phyloP scores from a whole-genome alignment of 2,797 vertebrate species.

The Novumbra hubbsi region DNA sequence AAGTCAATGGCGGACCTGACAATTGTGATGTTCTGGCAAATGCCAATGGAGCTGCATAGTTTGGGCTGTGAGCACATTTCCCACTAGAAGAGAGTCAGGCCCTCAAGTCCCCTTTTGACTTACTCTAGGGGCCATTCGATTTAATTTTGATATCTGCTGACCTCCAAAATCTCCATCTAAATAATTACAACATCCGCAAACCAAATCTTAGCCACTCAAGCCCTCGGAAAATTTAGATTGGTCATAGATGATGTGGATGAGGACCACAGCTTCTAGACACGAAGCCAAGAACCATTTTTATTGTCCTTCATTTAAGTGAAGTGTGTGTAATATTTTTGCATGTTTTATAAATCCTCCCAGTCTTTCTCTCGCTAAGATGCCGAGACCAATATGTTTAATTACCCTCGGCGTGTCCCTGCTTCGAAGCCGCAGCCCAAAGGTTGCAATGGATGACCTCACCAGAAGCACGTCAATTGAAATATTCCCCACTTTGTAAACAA shows the following conservation, averaged over 20 bases:
- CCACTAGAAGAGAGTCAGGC: no score
- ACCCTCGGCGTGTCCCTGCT: constrained; percentile 31
- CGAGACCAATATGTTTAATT: constrained; percentile 36
- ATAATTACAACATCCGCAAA: neutral
- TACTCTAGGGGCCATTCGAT: no score
- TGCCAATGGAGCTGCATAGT: no score
- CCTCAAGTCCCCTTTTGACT: no score
- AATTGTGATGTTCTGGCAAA: no score
- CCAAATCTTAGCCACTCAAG: neutral
- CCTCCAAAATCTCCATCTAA: neutral
- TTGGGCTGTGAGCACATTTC: no score
- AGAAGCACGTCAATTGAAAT: constrained; percentile 26
- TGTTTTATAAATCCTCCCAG: constrained; percentile 28
- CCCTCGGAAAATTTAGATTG: neutral
- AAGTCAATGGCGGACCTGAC: no score
- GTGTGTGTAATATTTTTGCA: constrained; percentile 27
- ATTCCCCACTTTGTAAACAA: constrained; percentile 39
- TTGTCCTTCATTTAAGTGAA: constrained; percentile 28
- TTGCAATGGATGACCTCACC: constrained; percentile 32
- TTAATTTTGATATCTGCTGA: constrained; percentile 1
- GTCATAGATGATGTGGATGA: neutral
- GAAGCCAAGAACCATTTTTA: constrained; percentile 33
- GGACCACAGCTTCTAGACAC: neutral
- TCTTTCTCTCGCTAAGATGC: constrained; percentile 35
- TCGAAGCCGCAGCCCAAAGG: constrained; percentile 27